Evolutionary conservation across 2,113 vertebrate genomes (phyloP).

Genomic region (Andinoacara biseriatus): DNA sequence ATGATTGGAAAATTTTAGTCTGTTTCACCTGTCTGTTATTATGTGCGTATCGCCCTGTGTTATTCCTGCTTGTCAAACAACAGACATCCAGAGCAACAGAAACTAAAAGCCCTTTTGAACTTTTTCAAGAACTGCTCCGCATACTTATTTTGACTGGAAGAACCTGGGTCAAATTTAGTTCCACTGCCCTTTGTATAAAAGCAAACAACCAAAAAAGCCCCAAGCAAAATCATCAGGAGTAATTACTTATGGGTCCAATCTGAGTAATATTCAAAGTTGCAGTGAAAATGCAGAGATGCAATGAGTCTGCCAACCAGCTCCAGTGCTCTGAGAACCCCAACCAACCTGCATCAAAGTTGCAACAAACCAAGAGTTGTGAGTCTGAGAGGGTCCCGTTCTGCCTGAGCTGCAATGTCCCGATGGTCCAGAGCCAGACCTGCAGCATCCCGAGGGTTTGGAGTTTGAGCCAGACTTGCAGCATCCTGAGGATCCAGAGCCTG

Average conservation of each 20-base stretch:
- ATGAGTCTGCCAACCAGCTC: too few relatives aligned
- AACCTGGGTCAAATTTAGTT: neutral
- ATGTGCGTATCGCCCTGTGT: constrained; percentile 8
- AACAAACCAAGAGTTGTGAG: too few relatives aligned
- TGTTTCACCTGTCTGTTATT: constrained; percentile 41
- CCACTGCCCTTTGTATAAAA: neutral
- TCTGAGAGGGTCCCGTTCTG: too few relatives aligned
- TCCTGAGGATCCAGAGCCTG: too few relatives aligned
- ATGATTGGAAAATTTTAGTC: constrained; percentile 2
- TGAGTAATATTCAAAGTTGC: neutral
- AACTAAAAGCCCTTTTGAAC: constrained; percentile 49
- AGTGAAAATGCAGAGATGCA: neutral
- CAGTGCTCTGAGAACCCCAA: too few relatives aligned
- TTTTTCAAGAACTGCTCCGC: neutral
- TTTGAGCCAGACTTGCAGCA: too few relatives aligned
- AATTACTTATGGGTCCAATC: neutral
- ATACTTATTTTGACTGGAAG: neutral
- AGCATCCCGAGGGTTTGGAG: too few relatives aligned
- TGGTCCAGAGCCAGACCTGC: too few relatives aligned
- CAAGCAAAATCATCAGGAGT: neutral
- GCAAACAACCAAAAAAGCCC: neutral
- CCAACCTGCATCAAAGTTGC: too few relatives aligned
- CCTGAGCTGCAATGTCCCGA: too few relatives aligned
- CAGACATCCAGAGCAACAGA: neutral
- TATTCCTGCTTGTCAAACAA: constrained; percentile 41